Evolutionary conservation across 2,113 vertebrate species (phyloP), one percentile per base, ranked within the genome.

Genomic region (Lucifuga dentata): DNA sequence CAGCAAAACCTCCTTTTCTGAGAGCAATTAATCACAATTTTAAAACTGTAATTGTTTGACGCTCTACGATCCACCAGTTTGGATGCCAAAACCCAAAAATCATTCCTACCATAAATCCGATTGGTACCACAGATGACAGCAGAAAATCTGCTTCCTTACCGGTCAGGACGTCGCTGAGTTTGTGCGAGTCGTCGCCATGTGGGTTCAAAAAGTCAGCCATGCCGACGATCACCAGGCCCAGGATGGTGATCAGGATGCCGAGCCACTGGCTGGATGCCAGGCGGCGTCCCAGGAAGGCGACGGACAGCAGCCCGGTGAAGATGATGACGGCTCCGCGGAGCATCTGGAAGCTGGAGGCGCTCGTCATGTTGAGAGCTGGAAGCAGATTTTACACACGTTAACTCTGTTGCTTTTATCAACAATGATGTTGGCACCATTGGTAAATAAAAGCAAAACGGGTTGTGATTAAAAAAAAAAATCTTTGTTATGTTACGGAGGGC

Each of bases 321-420:
- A 98, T 93, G 89, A 98, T 94, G 65, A 98, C 96, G 0, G 96
- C 94, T 0, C 97, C 96, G 0, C 96, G 94, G 9, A 98, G 84
- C 97, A 98, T 98, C 94, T 98, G 97, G 93, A 98, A 98, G 83
- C 97, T 98, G 80, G 96, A 98, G 23, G 96, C 96, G 0, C 95
- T 98, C 21, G 96, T 98, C 96, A 98, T 97, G 90, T 94, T 98
- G 57, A 98, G 90, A 23, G 96, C 97, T 98, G 63, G 5, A 56
- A 20, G 20, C 3, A 29, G 26, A 7, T 3, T 29, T 29, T 29
- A 29, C 26, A 29, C 26, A 29, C n/a, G n/a, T n/a, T n/a, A n/a
- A n/a, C n/a, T n/a, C n/a, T n/a, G n/a, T n/a, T n/a, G n/a, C n/a
- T n/a, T n/a, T n/a, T n/a, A n/a, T n/a, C n/a, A 29, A 29, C 26